phyloP scores from a whole-genome alignment of 2,797 vertebrate genomes.

The Brachymystax lenok region DNA sequence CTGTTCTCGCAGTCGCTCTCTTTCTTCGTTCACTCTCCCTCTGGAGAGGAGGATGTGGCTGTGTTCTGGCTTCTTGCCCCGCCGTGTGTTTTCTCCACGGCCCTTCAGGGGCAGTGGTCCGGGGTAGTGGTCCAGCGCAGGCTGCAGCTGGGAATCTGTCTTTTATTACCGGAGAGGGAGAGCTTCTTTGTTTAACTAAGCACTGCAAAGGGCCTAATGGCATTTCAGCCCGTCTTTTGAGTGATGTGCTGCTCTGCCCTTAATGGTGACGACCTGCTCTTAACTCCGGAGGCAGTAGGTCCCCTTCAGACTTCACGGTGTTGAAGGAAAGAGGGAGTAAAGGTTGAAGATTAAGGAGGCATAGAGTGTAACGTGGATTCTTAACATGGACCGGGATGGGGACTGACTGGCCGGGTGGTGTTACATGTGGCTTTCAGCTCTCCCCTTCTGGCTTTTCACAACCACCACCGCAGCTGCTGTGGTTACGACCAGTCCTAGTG shows the following conservation, averaged over 20 bases:
- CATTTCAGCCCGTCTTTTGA: slow-evolving; percentile 19
- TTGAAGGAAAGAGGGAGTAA: neutral
- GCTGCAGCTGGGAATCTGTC: slow-evolving; percentile 8
- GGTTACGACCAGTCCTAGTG: neutral
- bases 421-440: slow-evolving; percentile 7
- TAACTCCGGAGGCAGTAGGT: neutral
- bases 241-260: slow-evolving; percentile 5
- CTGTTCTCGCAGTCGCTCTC: neutral
- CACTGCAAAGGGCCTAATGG: slow-evolving; percentile 17
- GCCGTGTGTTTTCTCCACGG: slow-evolving; percentile 13
- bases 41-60: neutral
- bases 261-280: slow-evolving; percentile 15
- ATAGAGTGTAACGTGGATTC: neutral
- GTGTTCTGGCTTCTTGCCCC: neutral
- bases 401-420: neutral
- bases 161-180: slow-evolving; percentile 17
- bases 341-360: slow-evolving; percentile 6
- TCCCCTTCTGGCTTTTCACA: neutral
- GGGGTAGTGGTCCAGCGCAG: slow-evolving; percentile 2
- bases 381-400: neutral
- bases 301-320: slow-evolving; percentile 10
- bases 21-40: neutral
- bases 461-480: neutral
- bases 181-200: slow-evolving; percentile 23
- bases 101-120: slow-evolving; percentile 2